These are phyloP conservation scores for Buphagus erythrorhynchus DNA, from an alignment of 2,797 vertebrate species.

Conservation along the genomic window DNA sequence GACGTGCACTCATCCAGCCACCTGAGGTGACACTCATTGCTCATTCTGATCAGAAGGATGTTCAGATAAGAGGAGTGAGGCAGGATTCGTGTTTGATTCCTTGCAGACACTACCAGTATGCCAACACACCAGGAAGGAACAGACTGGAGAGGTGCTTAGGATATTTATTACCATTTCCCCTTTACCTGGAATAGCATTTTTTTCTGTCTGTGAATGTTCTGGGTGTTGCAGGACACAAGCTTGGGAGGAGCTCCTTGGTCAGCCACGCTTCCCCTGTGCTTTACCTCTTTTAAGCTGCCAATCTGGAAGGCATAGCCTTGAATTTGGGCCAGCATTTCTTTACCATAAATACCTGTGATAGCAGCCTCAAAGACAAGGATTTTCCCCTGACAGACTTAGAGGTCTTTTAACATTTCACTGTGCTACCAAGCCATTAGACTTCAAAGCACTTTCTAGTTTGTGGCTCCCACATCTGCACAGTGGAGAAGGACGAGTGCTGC, in stretches of 20 bases:
- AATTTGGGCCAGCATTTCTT: not conserved
- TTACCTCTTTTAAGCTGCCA: not conserved
- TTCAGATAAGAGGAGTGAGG: not conserved
- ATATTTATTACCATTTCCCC: not conserved
- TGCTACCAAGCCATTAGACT: not conserved
- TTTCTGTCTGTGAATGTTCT: not conserved
- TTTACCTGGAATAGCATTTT: not conserved
- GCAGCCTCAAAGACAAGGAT: not conserved
- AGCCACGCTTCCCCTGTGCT: not conserved
- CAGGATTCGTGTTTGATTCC: not conserved
- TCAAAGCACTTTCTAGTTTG: not conserved
- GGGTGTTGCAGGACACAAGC: not conserved
- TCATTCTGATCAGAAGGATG: not conserved
- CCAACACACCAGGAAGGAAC: not conserved
- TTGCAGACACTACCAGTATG: not conserved
- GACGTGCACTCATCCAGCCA: not conserved
- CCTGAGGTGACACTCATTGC: rapidly evolving
- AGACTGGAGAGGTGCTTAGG: not conserved
- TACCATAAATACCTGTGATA: not conserved
- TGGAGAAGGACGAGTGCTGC: not conserved
- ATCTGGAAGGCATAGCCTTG: not conserved
- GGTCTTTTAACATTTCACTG: not conserved
- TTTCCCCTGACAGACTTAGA: not conserved
- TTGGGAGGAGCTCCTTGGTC: not conserved
- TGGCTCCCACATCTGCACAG: not conserved